Conservation (phyloP, 2,113 vertebrate genomes). For the Mesitornis unicolor region DNA sequence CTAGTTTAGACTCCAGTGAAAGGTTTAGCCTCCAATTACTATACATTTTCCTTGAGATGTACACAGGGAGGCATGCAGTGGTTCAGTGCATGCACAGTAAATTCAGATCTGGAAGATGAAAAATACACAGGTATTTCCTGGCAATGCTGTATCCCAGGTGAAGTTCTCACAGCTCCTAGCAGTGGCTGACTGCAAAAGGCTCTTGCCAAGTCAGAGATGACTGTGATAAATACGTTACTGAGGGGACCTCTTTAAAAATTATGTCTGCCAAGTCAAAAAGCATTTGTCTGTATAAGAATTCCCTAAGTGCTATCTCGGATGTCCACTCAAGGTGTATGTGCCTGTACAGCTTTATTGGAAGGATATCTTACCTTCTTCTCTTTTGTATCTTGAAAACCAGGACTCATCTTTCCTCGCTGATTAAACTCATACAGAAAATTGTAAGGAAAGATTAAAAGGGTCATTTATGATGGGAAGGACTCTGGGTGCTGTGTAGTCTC, state of each 20-base stretch:
- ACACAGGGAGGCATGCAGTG: background rate
- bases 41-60: background rate
- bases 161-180: background rate
- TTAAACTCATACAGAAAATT: background rate
- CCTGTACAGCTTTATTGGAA: background rate
- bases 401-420: background rate
- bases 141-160: background rate
- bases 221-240: background rate
- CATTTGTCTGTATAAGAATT: background rate
- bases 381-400: background rate
- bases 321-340: background rate
- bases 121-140: background rate
- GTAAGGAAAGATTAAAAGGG: background rate
- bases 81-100: background rate
- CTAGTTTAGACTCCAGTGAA: background rate
- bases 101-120: background rate
- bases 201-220: background rate
- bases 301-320: background rate
- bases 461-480: background rate
- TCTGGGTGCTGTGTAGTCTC: background rate
- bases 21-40: background rate
- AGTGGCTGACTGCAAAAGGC: background rate
- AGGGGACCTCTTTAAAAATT: background rate
- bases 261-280: background rate
- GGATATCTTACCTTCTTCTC: background rate